phyloP scores from a whole-genome alignment of 2,113 vertebrate species.

The Gymnorhina tibicen region DNA sequence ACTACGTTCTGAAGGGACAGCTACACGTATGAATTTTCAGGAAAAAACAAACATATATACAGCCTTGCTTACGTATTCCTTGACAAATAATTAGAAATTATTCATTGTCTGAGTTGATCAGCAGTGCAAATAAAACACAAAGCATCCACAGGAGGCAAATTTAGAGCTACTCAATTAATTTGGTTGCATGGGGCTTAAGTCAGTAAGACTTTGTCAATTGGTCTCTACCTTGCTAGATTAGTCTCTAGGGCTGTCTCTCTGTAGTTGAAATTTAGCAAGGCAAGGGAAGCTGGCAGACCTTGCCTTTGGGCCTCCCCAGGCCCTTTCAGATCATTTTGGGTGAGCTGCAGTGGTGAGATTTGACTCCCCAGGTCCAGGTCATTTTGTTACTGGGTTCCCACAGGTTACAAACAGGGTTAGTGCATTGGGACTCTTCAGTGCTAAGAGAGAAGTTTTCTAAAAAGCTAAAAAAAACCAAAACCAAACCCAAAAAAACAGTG shows the following conservation, averaged over 20 bases:
- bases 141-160: slow-evolving; percentile 42
- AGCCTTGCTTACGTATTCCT: neutral
- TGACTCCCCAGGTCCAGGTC: neutral
- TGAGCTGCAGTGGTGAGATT: neutral
- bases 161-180: slow-evolving; percentile 43
- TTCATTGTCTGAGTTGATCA: slow-evolving; percentile 25
- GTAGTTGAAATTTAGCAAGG: neutral
- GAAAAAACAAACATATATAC: neutral
- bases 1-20: neutral
- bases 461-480: neutral
- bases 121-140: slow-evolving; percentile 27
- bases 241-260: neutral
- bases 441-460: neutral
- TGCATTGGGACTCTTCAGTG: neutral
- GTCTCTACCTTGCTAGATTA: neutral
- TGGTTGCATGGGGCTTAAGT: slow-evolving; percentile 12
- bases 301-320: neutral
- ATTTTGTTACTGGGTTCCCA: neutral
- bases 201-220: neutral
- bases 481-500: neutral
- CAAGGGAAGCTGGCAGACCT: neutral
- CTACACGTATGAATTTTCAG: neutral
- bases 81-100: slow-evolving; percentile 27
- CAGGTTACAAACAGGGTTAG: neutral
- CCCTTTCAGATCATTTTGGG: neutral